Evolutionary conservation across 1,140 invertebrate genomes (phyloP).

Genomic region (Drepana arcuata): DNA sequence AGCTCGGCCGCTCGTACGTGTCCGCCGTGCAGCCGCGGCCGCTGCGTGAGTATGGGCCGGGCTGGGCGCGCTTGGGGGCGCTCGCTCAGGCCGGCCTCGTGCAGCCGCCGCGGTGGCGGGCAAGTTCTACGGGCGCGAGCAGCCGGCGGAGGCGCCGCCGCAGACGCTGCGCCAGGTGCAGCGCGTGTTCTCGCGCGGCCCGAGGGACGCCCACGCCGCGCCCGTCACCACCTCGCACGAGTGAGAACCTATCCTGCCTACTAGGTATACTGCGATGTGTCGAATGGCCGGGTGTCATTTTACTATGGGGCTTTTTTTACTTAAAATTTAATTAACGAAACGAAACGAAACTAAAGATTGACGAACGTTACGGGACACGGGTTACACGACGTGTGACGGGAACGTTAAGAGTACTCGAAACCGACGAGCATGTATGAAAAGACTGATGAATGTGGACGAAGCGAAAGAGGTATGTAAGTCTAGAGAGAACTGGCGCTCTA

Average conservation of each 20-base stretch:
- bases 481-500: too few relatives aligned
- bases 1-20: slow-evolving; percentile 45
- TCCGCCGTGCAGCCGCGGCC: slow-evolving; percentile 36
- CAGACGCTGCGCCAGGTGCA: slow-evolving; percentile 12
- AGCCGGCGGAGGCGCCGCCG: slow-evolving; percentile 3
- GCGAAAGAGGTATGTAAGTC: too few relatives aligned
- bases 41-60: slow-evolving; percentile 28
- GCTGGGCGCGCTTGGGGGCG: background rate
- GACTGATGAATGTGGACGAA: too few relatives aligned
- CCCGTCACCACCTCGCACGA: slow-evolving; percentile 23
- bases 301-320: too few relatives aligned
- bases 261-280: background rate
- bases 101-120: slow-evolving; percentile 15
- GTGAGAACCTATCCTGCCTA: slow-evolving; percentile 10
- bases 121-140: slow-evolving; percentile 14
- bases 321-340: too few relatives aligned
- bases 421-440: background rate
- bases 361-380: background rate
- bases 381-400: background rate
- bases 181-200: slow-evolving; percentile 17
- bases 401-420: background rate
- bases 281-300: too few relatives aligned
- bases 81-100: background rate
- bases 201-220: slow-evolving; percentile 12
- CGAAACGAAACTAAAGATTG: background rate